phyloP scores from a whole-genome alignment of 2,888 invertebrate species.

The Tachina lurida region DNA sequence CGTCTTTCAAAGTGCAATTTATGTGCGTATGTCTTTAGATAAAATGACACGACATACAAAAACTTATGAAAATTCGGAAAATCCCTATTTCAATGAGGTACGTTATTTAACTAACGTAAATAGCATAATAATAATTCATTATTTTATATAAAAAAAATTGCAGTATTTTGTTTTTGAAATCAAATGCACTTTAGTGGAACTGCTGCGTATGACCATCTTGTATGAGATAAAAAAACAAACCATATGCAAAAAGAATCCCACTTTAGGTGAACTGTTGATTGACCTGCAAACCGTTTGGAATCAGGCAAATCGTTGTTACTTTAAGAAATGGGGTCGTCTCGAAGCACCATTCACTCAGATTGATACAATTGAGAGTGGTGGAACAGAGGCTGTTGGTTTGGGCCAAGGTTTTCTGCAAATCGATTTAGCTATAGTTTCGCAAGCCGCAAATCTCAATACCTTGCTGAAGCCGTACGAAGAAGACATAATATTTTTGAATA shows the following conservation, averaged over 20 bases:
- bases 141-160: not conserved
- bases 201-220: conserved; percentile 85
- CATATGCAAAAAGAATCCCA: conserved; percentile 83
- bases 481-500: conserved; percentile 69
- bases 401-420: conserved; percentile 90
- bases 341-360: conserved; percentile 84
- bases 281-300: conserved; percentile 89
- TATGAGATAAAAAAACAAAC: conserved; percentile 85
- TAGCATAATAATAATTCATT: not conserved
- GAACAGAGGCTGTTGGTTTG: conserved; percentile 77
- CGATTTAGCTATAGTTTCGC: conserved; percentile 89
- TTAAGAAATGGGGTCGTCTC: conserved; percentile 93
- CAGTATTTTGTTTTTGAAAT: conserved; percentile 89
- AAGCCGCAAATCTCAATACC: conserved; percentile 70
- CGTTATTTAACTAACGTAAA: no score
- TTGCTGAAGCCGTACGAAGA: conserved; percentile 56
- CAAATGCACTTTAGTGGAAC: conserved; percentile 84
- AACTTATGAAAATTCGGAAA: conserved; percentile 85
- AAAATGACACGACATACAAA: conserved; percentile 86
- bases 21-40: conserved; percentile 86
- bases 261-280: conserved; percentile 86
- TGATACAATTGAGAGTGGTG: not conserved
- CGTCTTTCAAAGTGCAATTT: conserved; percentile 84
- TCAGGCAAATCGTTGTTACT: conserved; percentile 91
- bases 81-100: conserved; percentile 89